Conservation (phyloP, 2,113 vertebrate species). For the Cettia cetti region DNA sequence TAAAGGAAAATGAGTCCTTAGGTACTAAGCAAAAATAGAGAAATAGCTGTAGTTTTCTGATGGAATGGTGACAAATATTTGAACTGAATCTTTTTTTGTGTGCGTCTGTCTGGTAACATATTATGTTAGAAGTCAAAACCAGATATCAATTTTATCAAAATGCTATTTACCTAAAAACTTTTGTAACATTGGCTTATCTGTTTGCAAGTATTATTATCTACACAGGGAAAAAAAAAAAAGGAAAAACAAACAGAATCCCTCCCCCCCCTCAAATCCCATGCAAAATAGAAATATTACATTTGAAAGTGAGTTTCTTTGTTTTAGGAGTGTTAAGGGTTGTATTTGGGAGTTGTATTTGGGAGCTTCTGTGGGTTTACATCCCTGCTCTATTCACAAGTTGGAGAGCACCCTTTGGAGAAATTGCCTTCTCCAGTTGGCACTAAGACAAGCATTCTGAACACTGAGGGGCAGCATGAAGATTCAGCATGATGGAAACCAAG, state of each 20-base stretch:
- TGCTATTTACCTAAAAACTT: background rate
- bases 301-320: background rate
- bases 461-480: background rate
- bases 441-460: background rate
- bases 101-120: accelerated
- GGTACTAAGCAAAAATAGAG: background rate
- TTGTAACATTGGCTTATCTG: background rate
- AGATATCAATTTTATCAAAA: background rate
- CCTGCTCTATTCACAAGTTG: background rate
- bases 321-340: background rate
- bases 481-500: background rate
- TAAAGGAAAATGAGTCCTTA: background rate
- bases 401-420: background rate
- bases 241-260: accelerated
- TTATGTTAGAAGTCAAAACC: background rate
- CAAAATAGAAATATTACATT: background rate
- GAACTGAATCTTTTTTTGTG: background rate
- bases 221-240: accelerated
- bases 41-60: background rate
- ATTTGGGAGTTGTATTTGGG: background rate
- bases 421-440: background rate
- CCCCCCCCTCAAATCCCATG: accelerated
- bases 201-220: background rate
- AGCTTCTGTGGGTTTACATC: background rate
- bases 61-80: background rate